Evolutionary conservation across 2,888 invertebrate species (phyloP).

Genomic region (Rhingia rostrata): DNA sequence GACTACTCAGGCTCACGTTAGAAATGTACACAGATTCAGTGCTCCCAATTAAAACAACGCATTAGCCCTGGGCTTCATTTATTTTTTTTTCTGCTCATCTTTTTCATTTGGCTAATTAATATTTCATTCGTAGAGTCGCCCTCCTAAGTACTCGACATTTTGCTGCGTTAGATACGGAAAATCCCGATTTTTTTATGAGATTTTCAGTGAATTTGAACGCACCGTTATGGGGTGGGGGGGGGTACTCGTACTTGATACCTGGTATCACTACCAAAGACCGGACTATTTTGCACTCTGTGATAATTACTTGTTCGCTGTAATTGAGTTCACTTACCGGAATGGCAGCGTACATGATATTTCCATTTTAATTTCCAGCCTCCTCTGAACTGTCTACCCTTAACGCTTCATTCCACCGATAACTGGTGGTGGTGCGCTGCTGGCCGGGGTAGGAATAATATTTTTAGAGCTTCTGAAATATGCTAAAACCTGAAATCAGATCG

Average conservation of each 20-base stretch:
- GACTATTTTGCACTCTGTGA: constrained; percentile 25
- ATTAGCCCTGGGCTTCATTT: constrained; percentile 56
- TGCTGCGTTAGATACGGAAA: constrained; percentile 17
- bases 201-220: background rate
- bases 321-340: constrained; percentile 59
- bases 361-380: constrained; percentile 60
- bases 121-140: constrained; percentile 51
- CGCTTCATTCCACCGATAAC: background rate
- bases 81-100: constrained; percentile 30
- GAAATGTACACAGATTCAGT: constrained; percentile 15
- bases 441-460: constrained; percentile 50
- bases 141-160: constrained; percentile 27
- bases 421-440: background rate
- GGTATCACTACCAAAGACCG: background rate
- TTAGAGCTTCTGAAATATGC: constrained; percentile 39
- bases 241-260: background rate
- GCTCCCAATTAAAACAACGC: constrained; percentile 68
- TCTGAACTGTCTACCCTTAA: constrained; percentile 21
- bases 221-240: background rate
- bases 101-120: constrained; percentile 71
- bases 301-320: constrained; percentile 62
- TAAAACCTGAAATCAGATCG: constrained; percentile 50
- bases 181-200: constrained; percentile 17
- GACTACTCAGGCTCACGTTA: constrained; percentile 15
- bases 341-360: constrained; percentile 72